Evolutionary conservation across 2,888 invertebrate genomes (phyloP).

Genomic region (Lasiommata megera): DNA sequence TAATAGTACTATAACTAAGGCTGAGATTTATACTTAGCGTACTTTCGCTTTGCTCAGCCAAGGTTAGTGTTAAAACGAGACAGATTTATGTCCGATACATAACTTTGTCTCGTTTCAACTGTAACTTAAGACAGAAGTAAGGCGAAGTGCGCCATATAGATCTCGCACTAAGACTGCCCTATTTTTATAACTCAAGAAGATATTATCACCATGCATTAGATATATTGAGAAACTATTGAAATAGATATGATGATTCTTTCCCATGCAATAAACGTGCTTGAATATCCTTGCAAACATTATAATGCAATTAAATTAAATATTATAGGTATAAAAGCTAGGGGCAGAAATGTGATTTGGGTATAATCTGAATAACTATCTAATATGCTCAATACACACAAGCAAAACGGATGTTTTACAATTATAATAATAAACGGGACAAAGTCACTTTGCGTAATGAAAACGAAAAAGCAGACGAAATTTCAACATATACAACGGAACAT

Average conservation of each 20-base stretch:
- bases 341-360: background rate
- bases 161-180: background rate
- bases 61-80: too few species aligned
- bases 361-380: background rate
- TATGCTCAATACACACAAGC: conserved; percentile 1
- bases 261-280: conserved; percentile 8
- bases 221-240: background rate
- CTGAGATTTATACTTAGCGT: too few species aligned
- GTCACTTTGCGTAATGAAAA: conserved; percentile 3
- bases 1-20: background rate
- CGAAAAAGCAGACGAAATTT: conserved; percentile 8
- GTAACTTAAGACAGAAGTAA: too few species aligned
- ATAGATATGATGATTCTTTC: background rate
- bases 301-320: background rate
- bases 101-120: too few species aligned
- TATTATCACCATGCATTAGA: conserved; percentile 7
- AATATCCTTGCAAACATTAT: background rate
- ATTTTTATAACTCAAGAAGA: conserved; percentile 12
- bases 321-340: background rate
- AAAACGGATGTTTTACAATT: background rate
- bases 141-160: too few species aligned
- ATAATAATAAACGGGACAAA: background rate
- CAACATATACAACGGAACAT: background rate
- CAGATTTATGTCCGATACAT: too few species aligned
- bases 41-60: too few species aligned